Conservation (phyloP, 2,113 vertebrate genomes). For the Hepsetus odoe region DNA sequence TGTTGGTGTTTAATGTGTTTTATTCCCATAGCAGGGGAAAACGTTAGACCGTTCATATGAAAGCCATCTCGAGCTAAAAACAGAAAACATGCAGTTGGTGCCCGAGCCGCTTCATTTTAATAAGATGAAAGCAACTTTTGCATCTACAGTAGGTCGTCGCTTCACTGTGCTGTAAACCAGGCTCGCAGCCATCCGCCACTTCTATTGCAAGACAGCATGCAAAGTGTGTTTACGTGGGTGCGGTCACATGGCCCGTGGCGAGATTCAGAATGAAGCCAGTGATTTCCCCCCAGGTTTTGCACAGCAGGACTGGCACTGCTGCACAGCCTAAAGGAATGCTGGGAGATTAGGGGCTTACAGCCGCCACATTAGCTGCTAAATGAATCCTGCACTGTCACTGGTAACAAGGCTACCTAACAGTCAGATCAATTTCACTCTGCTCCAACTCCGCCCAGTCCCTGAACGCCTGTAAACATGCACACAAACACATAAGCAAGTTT, state of each 20-base stretch:
- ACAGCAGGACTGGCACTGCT: slow-evolving; percentile 13
- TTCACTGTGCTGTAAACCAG: slow-evolving; percentile 14
- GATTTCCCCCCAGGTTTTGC: slow-evolving; percentile 35
- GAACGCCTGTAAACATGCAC: not conserved
- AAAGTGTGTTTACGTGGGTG: slow-evolving; percentile 25
- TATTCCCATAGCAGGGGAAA: slow-evolving; percentile 2
- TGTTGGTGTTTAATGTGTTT: slow-evolving; percentile 22
- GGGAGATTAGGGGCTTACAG: slow-evolving; percentile 40
- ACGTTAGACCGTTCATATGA: slow-evolving; percentile 13
- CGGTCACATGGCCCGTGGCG: not conserved
- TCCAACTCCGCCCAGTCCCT: not conserved
- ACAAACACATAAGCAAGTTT: not conserved
- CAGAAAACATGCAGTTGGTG: slow-evolving; percentile 20
- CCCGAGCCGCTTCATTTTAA: slow-evolving; percentile 39
- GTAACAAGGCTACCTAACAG: slow-evolving; percentile 26
- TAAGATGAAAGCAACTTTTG: slow-evolving; percentile 42
- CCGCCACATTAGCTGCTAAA: slow-evolving; percentile 48
- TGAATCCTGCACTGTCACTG: slow-evolving; percentile 34
- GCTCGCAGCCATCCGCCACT: not conserved
- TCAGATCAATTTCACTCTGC: slow-evolving; percentile 26
- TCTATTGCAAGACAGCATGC: slow-evolving; percentile 23
- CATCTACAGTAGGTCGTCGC: slow-evolving; percentile 24
- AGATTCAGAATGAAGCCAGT: slow-evolving; percentile 24
- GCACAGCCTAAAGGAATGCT: slow-evolving; percentile 25
- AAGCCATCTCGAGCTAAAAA: slow-evolving; percentile 31